Base-by-base conservation (phyloP, 2,797 vertebrate species). In the Danionella dracula region DNA sequence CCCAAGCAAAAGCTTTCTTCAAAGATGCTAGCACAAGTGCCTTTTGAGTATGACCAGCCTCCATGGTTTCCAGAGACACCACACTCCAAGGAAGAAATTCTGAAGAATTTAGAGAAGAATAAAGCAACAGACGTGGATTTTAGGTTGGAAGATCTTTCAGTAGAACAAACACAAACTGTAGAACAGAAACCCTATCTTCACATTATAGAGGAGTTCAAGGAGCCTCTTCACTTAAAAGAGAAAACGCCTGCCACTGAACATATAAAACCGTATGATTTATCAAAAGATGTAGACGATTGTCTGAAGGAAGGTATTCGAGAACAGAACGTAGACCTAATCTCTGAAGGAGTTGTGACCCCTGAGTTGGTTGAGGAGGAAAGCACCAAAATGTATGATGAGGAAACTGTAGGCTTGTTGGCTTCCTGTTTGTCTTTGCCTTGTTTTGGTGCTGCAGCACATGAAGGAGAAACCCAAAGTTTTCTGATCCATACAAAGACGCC, bases 321-420 rank as follows among this genome's bases (percentile, higher is more conserved):
- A 37, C 32, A 58, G 7, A 34, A 40, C 27, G 32, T 55, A 12
- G 51, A 58, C 27, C 27, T 48, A 40, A 34, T 57, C 23, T 5
- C n/a, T 12, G 13, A 15, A 5, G 38, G 7, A 56, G 34, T n/a
- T 2, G 20, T 63, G 23, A 41, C 46, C 16, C 20, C 17, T 17
- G 27, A 27, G 37, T 31, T 59, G 5, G 27, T 57, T 17, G 68
- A 79, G 58, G 65, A 68, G 68, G 74, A 79, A 70, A 41, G 67
- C 44, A 71, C 53, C 58, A 81, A 59, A 55, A 27, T 62, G 45
- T 65, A 12, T 5, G 54, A 13, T 54, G 78, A 79, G 66, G 72
- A 77, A 74, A 55, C 15, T 21, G 41, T 63, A 58, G 56, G 55
- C 34, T 58, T 72, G 31, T 72, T 68, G 58, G 53, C 57, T 44